Conservation (phyloP, 2,797 vertebrate genomes). For the Takifugu ocellatus region DNA sequence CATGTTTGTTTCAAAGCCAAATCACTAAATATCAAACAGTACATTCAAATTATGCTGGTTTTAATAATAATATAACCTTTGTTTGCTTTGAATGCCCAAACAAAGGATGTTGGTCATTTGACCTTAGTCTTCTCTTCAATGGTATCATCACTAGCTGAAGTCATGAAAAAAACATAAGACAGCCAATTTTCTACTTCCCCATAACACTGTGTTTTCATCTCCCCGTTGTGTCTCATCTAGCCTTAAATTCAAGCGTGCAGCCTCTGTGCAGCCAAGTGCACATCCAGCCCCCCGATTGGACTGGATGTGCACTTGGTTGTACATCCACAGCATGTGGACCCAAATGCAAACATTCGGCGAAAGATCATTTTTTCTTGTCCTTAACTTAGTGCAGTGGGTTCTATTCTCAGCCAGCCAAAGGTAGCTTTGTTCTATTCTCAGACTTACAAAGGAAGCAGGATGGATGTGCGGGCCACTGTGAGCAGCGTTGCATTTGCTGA, state of each 20-base stretch:
- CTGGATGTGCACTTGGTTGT: background rate
- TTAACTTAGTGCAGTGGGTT: background rate
- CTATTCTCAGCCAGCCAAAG: conserved; percentile 1
- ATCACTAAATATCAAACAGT: too few species aligned
- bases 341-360: background rate
- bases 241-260: background rate
- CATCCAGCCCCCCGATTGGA: background rate
- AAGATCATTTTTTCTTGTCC: background rate
- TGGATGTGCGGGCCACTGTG: conserved; percentile 20
- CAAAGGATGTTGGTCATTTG: too few species aligned
- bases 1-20: too few species aligned
- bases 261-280: background rate
- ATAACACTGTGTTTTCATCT: background rate
- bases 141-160: too few species aligned
- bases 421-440: too few species aligned
- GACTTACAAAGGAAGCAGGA: conserved; percentile 1
- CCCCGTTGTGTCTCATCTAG: background rate
- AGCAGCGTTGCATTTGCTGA: conserved; percentile 2
- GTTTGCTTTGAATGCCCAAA: too few species aligned
- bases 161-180: background rate
- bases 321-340: background rate
- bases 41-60: too few species aligned
- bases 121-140: background rate
- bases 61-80: too few species aligned
- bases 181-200: background rate